phyloP scores from a whole-genome alignment of 2,797 vertebrate species.

The Salmo trutta region DNA sequence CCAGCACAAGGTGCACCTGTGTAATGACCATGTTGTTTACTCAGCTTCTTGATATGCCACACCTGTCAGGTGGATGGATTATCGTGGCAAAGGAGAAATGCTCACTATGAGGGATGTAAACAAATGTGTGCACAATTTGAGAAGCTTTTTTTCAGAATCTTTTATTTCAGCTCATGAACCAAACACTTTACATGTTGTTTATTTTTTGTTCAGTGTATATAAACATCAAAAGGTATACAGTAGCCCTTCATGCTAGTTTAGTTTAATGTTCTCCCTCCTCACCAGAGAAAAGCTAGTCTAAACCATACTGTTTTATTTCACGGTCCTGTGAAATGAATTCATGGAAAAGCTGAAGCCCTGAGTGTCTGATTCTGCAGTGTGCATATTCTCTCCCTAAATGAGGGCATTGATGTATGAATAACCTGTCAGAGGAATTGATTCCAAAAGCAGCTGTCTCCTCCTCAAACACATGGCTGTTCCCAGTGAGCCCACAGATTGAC shows the following conservation, averaged over 20 bases:
- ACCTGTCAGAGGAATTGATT: slow-evolving; percentile 31
- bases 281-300: slow-evolving; percentile 1
- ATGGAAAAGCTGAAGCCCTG: neutral
- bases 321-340: slow-evolving; percentile 1
- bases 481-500: slow-evolving; percentile 22
- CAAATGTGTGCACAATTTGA: neutral
- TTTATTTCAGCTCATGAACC: too few species aligned
- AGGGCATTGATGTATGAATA: slow-evolving; percentile 63
- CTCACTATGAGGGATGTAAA: too few species aligned
- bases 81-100: too few species aligned
- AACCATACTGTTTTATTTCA: neutral
- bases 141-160: neutral
- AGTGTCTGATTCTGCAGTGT: slow-evolving; percentile 31
- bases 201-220: slow-evolving; percentile 3
- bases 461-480: slow-evolving; percentile 20
- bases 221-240: neutral
- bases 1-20: too few species aligned
- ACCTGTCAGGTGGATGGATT: too few species aligned
- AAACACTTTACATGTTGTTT: too few species aligned
- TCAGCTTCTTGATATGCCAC: too few species aligned
- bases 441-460: slow-evolving; percentile 13
- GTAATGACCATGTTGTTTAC: too few species aligned
- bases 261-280: neutral
- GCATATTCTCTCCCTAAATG: slow-evolving; percentile 62
- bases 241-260: neutral